Conservation (phyloP, 92 coral and sea anemone species). For the Porites cylindrica region DNA sequence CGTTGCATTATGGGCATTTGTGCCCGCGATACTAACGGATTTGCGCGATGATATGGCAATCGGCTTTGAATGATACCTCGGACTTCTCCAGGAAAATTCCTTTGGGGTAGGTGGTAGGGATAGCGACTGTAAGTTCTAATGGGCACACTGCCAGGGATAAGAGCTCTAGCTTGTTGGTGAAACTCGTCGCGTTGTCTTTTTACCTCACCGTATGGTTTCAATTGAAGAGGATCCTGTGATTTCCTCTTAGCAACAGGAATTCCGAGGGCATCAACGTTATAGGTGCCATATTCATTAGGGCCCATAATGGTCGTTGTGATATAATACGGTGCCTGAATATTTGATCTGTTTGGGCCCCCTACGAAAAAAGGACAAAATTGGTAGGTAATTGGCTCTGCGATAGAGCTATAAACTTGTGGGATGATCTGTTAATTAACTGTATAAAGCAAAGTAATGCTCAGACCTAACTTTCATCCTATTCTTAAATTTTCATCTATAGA, state of each 20-base stretch:
- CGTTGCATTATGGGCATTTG: constrained; percentile 10
- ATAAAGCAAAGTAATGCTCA: background rate
- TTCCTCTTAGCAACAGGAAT: background rate
- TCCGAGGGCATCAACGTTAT: background rate
- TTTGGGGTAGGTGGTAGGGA: constrained; percentile 3
- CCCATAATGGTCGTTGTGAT: background rate
- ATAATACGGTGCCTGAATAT: constrained; percentile 23
- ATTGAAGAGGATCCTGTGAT: constrained; percentile 29
- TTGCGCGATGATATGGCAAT: constrained; percentile 2
- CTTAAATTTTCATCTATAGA: background rate
- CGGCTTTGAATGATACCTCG: constrained; percentile 6
- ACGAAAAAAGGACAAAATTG: background rate
- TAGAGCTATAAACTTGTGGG: no score
- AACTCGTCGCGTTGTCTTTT: constrained; percentile 49
- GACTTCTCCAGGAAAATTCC: background rate
- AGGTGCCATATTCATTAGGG: constrained; percentile 19
- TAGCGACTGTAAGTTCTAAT: constrained; percentile 12
- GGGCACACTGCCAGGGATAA: constrained; percentile 42
- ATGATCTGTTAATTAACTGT: no score
- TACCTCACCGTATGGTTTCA: constrained; percentile 31
- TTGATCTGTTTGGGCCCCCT: constrained; percentile 36
- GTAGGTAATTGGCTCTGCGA: background rate
- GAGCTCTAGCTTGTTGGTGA: constrained; percentile 43
- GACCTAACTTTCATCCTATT: background rate
- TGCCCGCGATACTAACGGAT: constrained; percentile 5